These are phyloP conservation scores for Phocoena phocoena DNA, from an alignment of 2,113 vertebrate species.

Conservation along the genomic window DNA sequence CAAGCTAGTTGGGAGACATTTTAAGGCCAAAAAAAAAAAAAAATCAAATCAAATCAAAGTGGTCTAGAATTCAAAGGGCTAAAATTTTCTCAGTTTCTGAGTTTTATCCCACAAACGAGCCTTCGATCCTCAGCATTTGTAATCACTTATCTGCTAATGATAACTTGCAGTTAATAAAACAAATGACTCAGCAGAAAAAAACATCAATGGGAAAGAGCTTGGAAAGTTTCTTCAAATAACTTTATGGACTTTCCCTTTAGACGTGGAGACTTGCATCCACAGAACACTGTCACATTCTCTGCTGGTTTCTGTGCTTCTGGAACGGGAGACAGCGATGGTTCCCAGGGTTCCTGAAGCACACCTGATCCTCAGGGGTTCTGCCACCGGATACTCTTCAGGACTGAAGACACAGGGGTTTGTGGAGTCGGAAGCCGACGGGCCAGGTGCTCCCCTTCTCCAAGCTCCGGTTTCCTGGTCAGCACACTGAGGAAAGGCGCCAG, in stretches of 20 bases:
- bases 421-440: background rate
- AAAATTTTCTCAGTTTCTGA: background rate
- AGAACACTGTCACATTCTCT: background rate
- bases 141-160: background rate
- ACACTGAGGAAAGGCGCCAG: too few relatives aligned
- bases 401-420: fast-evolving
- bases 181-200: slow-evolving; percentile 16
- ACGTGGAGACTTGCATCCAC: background rate
- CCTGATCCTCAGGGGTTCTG: background rate
- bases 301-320: background rate
- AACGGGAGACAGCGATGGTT: fast-evolving
- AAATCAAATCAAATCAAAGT: background rate
- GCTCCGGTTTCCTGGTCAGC: background rate
- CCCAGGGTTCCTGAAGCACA: background rate
- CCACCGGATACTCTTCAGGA: background rate
- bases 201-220: background rate
- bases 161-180: background rate
- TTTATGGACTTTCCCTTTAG: background rate
- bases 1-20: background rate
- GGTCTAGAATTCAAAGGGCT: background rate
- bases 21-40: background rate
- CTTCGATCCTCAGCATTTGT: background rate
- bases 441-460: background rate
- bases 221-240: background rate
- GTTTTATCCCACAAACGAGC: background rate